Evolutionary conservation across 2,113 vertebrate species (phyloP).

Genomic region (Caloenas nicobarica): DNA sequence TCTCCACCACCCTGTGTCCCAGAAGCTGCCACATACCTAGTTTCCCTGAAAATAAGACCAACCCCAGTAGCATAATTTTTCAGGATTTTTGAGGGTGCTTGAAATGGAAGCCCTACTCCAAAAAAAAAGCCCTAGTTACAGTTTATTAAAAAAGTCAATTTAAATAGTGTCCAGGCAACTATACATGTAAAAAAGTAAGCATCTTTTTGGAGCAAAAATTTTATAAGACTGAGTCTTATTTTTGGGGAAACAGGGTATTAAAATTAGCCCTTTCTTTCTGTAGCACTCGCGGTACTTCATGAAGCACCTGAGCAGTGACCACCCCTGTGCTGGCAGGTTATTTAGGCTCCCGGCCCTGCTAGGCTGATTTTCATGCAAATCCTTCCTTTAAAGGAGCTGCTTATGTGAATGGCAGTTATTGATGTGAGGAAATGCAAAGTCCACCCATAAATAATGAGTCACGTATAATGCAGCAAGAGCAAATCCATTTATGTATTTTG

Average conservation of each 20-base stretch:
- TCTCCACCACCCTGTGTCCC: neutral
- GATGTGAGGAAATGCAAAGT: neutral
- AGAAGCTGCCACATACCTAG: neutral
- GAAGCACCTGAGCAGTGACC: neutral
- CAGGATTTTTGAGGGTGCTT: too few species aligned
- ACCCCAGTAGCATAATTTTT: too few species aligned
- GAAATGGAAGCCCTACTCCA: too few species aligned
- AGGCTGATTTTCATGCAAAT: neutral
- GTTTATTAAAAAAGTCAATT: too few species aligned
- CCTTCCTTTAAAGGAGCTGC: neutral
- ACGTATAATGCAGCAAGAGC: neutral
- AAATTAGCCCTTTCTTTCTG: neutral
- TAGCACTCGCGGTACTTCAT: neutral
- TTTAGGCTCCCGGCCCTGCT: neutral
- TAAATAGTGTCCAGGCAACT: too few species aligned
- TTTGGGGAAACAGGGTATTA: too few species aligned
- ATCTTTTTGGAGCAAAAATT: too few species aligned
- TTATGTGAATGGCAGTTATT: neutral
- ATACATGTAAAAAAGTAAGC: too few species aligned
- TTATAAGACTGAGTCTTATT: too few species aligned
- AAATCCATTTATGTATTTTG: constrained; percentile 9
- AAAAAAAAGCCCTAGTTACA: too few species aligned
- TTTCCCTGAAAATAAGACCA: too few species aligned
- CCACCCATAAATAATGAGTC: neutral
- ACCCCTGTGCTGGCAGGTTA: neutral